Conservation (phyloP, 2,888 invertebrate genomes). For the Dastarcus helophoroides region DNA sequence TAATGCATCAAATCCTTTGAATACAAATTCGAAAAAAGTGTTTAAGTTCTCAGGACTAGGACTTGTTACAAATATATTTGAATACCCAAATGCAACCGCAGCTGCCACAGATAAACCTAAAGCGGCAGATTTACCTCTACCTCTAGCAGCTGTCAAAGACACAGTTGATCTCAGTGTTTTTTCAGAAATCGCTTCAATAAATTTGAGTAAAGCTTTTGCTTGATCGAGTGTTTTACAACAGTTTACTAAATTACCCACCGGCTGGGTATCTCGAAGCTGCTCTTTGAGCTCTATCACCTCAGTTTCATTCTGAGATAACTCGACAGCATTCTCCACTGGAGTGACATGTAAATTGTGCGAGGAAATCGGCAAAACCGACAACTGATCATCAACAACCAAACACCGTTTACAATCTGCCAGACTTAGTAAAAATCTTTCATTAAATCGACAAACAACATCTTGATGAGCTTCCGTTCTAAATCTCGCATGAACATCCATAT, state of each 20-base stretch:
- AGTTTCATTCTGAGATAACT: conserved; percentile 40
- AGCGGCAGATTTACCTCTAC: conserved; percentile 96
- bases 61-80: conserved; percentile 94
- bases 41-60: conserved; percentile 97
- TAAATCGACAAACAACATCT: conserved; percentile 86
- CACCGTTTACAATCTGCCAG: conserved; percentile 78
- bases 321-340: conserved; percentile 48
- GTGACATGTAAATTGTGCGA: conserved; percentile 75
- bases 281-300: conserved; percentile 68
- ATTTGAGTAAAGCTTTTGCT: conserved; percentile 82
- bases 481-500: conserved; percentile 96
- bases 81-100: conserved; percentile 67
- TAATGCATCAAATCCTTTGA: conserved; percentile 89
- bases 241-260: conserved; percentile 78
- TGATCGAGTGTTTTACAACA: conserved; percentile 90
- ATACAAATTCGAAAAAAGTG: conserved; percentile 92
- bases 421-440: conserved; percentile 89
- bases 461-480: conserved; percentile 92
- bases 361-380: conserved; percentile 85
- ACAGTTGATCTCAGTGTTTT: conserved; percentile 82
- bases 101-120: conserved; percentile 86
- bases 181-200: conserved; percentile 91
- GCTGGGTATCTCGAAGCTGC: conserved; percentile 80
- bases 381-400: conserved; percentile 87
- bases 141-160: conserved; percentile 90